Percentiles rank a stretch among this genome's conserved stretches.
Conservation (phyloP, 2,888 invertebrate species). For the Lasius platythorax region DNA sequence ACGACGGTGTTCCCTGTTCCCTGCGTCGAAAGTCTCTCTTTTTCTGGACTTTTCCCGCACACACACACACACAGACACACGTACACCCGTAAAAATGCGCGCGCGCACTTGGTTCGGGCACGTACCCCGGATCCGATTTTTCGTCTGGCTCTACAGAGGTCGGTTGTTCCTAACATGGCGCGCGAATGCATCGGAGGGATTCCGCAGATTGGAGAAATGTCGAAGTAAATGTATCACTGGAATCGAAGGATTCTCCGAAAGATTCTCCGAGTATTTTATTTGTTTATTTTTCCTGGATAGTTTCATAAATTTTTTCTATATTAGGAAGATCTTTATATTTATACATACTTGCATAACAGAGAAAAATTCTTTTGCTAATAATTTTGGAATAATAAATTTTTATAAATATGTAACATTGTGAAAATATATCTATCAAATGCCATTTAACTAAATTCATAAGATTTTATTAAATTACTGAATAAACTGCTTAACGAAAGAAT, state of each 20-base stretch:
- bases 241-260: constrained; percentile 29
- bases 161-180: constrained; percentile 53
- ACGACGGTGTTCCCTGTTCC: constrained; percentile 34
- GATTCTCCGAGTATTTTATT: background rate
- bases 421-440: background rate
- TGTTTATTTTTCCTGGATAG: background rate
- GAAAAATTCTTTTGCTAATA: background rate
- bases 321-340: background rate
- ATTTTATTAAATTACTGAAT: background rate
- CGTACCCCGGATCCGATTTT: constrained; percentile 59
- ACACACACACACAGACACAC: background rate
- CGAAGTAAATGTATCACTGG: constrained; percentile 59
- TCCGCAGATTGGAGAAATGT: constrained; percentile 46
- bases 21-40: constrained; percentile 49
- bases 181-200: constrained; percentile 38
- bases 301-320: constrained; percentile 5
- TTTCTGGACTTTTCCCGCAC: constrained; percentile 20
- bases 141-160: constrained; percentile 42
- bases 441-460: background rate
- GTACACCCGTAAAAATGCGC: constrained; percentile 70
- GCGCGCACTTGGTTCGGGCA: constrained; percentile 69
- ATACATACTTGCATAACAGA: background rate
- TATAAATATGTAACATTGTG: background rate
- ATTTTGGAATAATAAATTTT: constrained; percentile 6
- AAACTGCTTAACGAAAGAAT: background rate